These are phyloP conservation scores for Sialia sialis DNA, from an alignment of 2,113 vertebrate genomes.

Conservation along the genomic window DNA sequence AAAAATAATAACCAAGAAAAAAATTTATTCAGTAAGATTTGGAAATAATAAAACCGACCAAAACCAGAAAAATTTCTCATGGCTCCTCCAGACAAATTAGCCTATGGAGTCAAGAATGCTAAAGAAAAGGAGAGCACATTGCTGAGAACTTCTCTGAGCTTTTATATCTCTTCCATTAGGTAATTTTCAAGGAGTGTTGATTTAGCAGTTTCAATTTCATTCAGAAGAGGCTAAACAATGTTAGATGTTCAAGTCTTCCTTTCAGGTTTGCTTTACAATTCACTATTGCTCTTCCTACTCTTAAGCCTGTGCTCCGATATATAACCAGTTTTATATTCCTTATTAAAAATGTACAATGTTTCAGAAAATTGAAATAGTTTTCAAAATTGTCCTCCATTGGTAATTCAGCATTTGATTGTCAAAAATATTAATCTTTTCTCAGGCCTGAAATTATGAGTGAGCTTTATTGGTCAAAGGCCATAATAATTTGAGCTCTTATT, in stretches of 20 bases:
- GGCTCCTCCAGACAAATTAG: neutral
- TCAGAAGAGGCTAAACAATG: constrained; percentile 53
- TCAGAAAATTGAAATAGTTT: constrained; percentile 73
- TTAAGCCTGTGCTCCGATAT: constrained; percentile 6
- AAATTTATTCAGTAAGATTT: neutral
- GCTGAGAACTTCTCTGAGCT: neutral
- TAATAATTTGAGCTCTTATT: constrained; percentile 94
- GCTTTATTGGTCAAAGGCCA: constrained; percentile 93
- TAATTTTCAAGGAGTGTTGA: constrained; percentile 61
- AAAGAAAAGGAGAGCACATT: neutral
- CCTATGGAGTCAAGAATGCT: neutral
- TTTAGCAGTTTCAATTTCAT: constrained; percentile 59
- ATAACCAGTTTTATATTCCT: constrained; percentile 29
- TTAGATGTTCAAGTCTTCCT: constrained; percentile 42
- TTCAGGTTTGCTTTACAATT: constrained; percentile 58
- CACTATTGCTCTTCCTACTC: constrained; percentile 12
- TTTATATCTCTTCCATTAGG: constrained; percentile 30
- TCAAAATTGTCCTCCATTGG: constrained; percentile 67
- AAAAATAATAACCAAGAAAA: constrained; percentile 4
- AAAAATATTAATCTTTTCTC: constrained; percentile 90
- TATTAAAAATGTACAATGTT: constrained; percentile 67
- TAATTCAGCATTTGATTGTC: constrained; percentile 85
- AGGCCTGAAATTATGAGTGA: constrained; percentile 88
- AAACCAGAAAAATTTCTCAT: neutral
- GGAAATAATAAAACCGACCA: neutral